Base-by-base conservation (phyloP, 2,797 vertebrate species). In the Macropodus opercularis region DNA sequence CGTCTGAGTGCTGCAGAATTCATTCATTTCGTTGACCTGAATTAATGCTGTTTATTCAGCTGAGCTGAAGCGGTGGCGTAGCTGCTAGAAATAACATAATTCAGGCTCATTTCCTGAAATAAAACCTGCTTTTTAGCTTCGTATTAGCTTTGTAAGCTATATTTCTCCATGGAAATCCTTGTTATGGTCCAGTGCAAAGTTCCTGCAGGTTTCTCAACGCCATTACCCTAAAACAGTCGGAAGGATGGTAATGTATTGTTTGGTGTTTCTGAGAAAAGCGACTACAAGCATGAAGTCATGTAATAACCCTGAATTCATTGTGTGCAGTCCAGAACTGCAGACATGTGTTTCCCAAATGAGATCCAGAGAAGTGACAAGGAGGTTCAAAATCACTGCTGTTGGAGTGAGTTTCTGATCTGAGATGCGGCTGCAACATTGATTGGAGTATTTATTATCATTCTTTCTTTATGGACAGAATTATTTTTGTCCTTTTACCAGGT, bases 21-120 rank as follows among this genome's bases (percentile, higher is more conserved):
- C 53, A 70, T 81, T 82, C 46, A 8, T 52, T 26, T 46, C 6
- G 8, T 19, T 79, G 79, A 86, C 79, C 86, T 76, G 74, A 76
- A 82, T 80, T 82, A 72, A 72, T 63, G 57, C 42, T 8, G 72
- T 77, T 73, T 80, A 65, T 54, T 75, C 72, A 60, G 63, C 32
- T 9, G 54, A 65, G 67, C 50, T 44, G 15, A 23, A 58, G 59
- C 0, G 26, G 36, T 39, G 23, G 3, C 8, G 66, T 8, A 46
- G 49, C 46, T 1, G 48, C 7, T 0, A 12, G 43, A 41, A 40
- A 42, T 36, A 50, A 62, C 67, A 50, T 27, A 15, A 58, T 50
- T 55, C 57, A 22, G 17, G 15, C 19, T 8, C 42, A 44, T 60
- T 57, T 50, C 54, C 54, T 32, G 24, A 67, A 78, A 81, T 64